These are phyloP conservation scores for Capromys pilorides DNA, from an alignment of 2,797 vertebrate genomes.

Conservation along the genomic window DNA sequence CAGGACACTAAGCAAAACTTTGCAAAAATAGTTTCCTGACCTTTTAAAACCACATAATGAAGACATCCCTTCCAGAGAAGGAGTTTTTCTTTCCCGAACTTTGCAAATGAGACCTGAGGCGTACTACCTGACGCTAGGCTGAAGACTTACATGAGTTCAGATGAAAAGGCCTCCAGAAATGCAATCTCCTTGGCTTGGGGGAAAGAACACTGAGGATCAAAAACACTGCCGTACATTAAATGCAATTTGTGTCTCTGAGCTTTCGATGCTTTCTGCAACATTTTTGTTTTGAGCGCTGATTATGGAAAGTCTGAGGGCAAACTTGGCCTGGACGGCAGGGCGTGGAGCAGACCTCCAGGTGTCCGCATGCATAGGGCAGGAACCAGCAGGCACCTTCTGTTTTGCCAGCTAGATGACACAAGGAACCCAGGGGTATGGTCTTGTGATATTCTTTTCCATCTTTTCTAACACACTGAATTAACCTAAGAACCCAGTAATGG, in stretches of 20 bases:
- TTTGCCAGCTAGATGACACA: neutral
- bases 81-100: conserved; percentile 45
- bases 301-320: neutral
- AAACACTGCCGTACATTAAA: neutral
- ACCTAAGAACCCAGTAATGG: neutral
- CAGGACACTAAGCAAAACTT: conserved; percentile 39
- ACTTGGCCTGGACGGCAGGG: neutral
- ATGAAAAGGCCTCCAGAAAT: neutral
- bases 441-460: neutral
- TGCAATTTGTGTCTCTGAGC: neutral
- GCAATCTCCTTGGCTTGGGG: conserved; percentile 20
- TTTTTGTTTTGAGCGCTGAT: neutral
- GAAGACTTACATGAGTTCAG: conserved; percentile 9
- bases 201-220: neutral
- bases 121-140: neutral
- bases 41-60: conserved; percentile 63
- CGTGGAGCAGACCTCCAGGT: neutral
- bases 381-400: neutral
- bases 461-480: neutral
- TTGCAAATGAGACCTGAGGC: conserved; percentile 15
- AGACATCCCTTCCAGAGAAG: conserved; percentile 42
- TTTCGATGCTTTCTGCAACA: neutral
- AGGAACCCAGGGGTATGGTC: neutral
- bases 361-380: neutral
- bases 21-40: conserved; percentile 49